These are phyloP conservation scores for Thamnophis sirtalis DNA, from an alignment of 2,113 vertebrate species.

Conservation along the genomic window DNA sequence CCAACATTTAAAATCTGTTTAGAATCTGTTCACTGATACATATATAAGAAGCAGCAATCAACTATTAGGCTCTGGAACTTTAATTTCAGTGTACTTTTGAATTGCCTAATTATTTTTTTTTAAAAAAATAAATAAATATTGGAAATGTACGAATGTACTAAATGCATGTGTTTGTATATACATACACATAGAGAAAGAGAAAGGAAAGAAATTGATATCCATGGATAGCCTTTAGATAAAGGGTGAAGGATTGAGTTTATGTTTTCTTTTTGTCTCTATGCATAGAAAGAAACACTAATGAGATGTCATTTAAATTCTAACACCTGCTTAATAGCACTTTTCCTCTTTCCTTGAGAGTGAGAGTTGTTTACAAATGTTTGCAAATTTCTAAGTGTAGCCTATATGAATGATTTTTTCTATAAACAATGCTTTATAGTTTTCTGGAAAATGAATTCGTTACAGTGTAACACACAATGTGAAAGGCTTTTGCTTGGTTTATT, in stretches of 20 bases:
- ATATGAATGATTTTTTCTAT: slow-evolving; percentile 73
- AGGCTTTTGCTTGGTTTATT: slow-evolving; percentile 55
- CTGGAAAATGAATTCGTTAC: slow-evolving; percentile 47
- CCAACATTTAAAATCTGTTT: neutral
- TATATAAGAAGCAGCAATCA: neutral
- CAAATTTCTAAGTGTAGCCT: slow-evolving; percentile 70
- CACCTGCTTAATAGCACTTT: slow-evolving; percentile 82
- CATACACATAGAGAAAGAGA: neutral
- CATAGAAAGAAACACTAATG: slow-evolving; percentile 76
- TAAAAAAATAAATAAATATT: slow-evolving; percentile 42
- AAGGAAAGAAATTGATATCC: slow-evolving; percentile 67
- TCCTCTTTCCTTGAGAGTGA: slow-evolving; percentile 75
- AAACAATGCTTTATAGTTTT: slow-evolving; percentile 67
- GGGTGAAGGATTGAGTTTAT: slow-evolving; percentile 59
- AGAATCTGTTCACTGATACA: neutral
- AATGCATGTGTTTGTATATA: slow-evolving; percentile 47
- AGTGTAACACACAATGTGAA: slow-evolving; percentile 29
- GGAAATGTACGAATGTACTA: slow-evolving; percentile 63
- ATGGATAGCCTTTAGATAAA: slow-evolving; percentile 78
- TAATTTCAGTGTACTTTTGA: neutral
- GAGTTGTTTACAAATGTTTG: slow-evolving; percentile 78
- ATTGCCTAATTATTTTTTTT: slow-evolving; percentile 41
- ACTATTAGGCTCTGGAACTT: neutral
- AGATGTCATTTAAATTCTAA: slow-evolving; percentile 82
- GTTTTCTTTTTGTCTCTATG: slow-evolving; percentile 63